Evolutionary conservation across 2,113 vertebrate genomes (phyloP).

Genomic region (Vicugna pacos): DNA sequence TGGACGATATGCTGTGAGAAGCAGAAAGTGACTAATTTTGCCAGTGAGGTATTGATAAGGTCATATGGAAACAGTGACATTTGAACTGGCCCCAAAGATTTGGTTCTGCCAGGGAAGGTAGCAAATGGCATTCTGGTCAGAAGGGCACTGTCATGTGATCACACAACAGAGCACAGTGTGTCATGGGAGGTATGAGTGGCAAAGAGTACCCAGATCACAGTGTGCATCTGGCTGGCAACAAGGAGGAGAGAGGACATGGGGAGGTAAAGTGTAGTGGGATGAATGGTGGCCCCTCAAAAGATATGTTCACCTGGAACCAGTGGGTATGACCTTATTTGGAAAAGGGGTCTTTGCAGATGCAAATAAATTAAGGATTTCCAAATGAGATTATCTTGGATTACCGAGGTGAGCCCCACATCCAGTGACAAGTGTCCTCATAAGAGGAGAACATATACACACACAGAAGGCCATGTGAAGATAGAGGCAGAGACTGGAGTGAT

Average conservation of each 20-base stretch:
- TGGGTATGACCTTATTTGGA: not conserved
- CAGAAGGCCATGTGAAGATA: not conserved
- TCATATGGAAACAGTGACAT: not conserved
- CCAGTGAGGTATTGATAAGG: not conserved
- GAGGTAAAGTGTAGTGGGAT: not conserved
- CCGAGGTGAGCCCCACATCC: not conserved
- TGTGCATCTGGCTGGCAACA: not conserved
- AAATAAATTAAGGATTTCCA: not conserved
- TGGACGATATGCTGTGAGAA: not conserved
- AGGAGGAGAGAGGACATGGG: not conserved
- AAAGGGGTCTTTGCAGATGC: not conserved
- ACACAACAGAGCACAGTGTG: not conserved
- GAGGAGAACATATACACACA: not conserved
- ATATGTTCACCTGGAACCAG: not conserved
- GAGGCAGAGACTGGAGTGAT: not conserved
- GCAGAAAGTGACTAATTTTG: not conserved
- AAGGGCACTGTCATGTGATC: not conserved
- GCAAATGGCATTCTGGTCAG: not conserved
- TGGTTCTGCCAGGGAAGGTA: not conserved
- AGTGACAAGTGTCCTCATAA: not conserved
- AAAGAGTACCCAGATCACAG: not conserved
- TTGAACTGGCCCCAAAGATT: not conserved
- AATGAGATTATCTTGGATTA: too few species aligned
- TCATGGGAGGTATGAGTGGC: not conserved
- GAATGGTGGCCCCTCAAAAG: not conserved